These are phyloP conservation scores for Lymantria monacha DNA, from an alignment of 2,888 invertebrate species.

Conservation along the genomic window DNA sequence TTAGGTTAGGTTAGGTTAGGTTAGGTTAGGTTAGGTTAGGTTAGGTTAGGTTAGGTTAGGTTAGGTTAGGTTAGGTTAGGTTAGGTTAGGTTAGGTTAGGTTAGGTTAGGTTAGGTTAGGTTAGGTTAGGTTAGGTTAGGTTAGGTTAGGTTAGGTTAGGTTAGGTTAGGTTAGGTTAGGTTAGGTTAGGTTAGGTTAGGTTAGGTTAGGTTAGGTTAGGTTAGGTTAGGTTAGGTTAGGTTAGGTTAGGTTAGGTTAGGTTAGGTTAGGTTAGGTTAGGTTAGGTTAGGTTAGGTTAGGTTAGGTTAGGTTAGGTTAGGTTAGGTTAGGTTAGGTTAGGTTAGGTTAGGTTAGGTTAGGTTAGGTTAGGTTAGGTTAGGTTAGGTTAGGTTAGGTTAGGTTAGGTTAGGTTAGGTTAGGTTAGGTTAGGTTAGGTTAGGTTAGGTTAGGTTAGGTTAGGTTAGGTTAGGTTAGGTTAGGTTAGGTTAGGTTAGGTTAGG, in stretches of 20 bases:
- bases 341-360: conserved; percentile 17
- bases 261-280: conserved; percentile 15
- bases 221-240: conserved; percentile 15
- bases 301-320: conserved; percentile 11
- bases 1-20: conserved; percentile 15
- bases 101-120: conserved; percentile 9
- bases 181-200: conserved; percentile 18
- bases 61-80: conserved; percentile 13
- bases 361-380: conserved; percentile 19
- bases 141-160: conserved; percentile 10
- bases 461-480: conserved; percentile 4
- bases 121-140: conserved; percentile 24
- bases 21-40: conserved; percentile 19
- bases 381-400: conserved; percentile 18
- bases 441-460: conserved; percentile 18
- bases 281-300: conserved; percentile 17
- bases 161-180: conserved; percentile 18
- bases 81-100: conserved; percentile 20
- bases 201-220: conserved; percentile 18
- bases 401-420: conserved; percentile 21
- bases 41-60: conserved; percentile 21
- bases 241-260: conserved; percentile 11
- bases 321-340: conserved; percentile 11
- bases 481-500: background rate
- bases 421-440: conserved; percentile 18